Base-by-base conservation (phyloP, 2,888 invertebrate genomes). In the Macaria notata region DNA sequence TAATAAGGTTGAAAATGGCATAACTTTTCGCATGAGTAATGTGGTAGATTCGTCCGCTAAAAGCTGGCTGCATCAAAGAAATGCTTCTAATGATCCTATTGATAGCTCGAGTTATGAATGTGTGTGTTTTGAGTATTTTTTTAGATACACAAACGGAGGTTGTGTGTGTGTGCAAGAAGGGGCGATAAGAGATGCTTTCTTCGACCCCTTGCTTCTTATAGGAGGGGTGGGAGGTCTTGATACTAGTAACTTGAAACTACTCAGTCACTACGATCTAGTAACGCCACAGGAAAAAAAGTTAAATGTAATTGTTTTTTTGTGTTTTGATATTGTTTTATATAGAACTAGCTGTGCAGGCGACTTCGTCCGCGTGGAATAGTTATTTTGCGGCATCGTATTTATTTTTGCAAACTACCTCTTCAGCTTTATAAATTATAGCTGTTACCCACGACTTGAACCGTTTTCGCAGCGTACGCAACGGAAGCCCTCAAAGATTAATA, bases 11-110 rank as follows among this genome's bases (percentile, higher is more conserved):
- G 48, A 79, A 64, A 75, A 56, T 79, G n/a, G 72, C 51, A 6
- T 49, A 9, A 7, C 7, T 45, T 29, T 43, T 33, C 3, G 54
- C 45, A 78, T 63, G 64, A 46, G 54, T 66, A 74, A 68, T 50
- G 59, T 73, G 74, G 84, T 75, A 54, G 65, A 66, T 63, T 48
- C 72, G 76, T 76, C 73, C 70, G 86, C 87, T 89, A 87, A 89
- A 90, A 89, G 89, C 88, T 71, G 74, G 79, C 76, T 72, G 81
- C 86, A 81, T 88, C 89, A 90, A 91, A 91, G 89, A 89, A 91
- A 88, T 86, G 81, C 86, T 79, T 88, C 89, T 90, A 88, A 90
- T 88, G 88, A 90, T 84, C 86, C 84, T 87, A 91, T 91, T 88
- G 89, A 87, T 88, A 86, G 85, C 82, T 84, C 68, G 66, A 74